These are phyloP conservation scores for Thalassoma bifasciatum DNA, from an alignment of 2,113 vertebrate species.

Conservation along the genomic window DNA sequence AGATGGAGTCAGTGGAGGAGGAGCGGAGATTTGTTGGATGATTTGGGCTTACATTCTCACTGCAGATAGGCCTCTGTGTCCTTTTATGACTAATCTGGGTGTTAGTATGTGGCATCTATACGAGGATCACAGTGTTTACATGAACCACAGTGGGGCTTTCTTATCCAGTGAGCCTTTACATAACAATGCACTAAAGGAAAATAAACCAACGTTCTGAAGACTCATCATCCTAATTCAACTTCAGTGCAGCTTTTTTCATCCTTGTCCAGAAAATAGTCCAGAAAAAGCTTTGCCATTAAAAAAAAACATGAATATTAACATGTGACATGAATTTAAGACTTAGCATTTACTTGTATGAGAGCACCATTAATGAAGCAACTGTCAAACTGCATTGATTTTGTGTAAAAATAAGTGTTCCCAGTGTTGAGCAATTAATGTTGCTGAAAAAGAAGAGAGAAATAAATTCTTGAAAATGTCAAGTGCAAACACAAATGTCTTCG, in stretches of 20 bases:
- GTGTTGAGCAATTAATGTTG: too few relatives aligned
- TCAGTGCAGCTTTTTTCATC: too few relatives aligned
- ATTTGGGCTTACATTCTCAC: slow-evolving; percentile 31
- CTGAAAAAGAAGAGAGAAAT: background rate
- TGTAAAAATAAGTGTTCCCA: too few relatives aligned
- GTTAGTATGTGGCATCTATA: background rate
- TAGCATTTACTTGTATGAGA: too few relatives aligned
- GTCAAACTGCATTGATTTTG: too few relatives aligned
- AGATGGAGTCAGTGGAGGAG: slow-evolving; percentile 21
- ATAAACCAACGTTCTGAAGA: background rate
- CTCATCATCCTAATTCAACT: background rate
- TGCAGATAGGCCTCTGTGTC: background rate
- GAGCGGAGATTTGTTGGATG: slow-evolving; percentile 24
- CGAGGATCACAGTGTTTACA: slow-evolving; percentile 7
- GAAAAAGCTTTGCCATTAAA: too few relatives aligned
- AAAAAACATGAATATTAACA: too few relatives aligned
- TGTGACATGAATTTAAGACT: too few relatives aligned
- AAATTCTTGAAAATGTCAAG: background rate
- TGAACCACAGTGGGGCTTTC: slow-evolving; percentile 2
- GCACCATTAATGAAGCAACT: too few relatives aligned
- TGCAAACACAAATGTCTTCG: too few relatives aligned
- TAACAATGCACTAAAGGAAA: background rate
- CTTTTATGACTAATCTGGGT: slow-evolving; percentile 34
- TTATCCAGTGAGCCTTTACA: background rate
- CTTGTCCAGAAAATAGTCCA: too few relatives aligned